phyloP scores from a whole-genome alignment of 1,140 invertebrate species.

The Popillia japonica region DNA sequence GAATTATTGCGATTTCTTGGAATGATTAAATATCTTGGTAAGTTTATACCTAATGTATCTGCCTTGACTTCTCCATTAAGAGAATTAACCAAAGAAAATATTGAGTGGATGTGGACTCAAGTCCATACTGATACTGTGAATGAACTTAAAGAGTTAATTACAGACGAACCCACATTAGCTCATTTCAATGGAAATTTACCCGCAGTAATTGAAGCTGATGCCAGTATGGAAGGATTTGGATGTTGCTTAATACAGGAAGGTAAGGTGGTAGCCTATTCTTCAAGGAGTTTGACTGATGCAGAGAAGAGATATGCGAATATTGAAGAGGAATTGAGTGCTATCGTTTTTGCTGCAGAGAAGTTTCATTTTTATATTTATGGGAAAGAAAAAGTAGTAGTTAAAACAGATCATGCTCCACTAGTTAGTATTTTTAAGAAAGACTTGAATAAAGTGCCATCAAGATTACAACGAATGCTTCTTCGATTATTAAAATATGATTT shows the following conservation, averaged over 20 bases:
- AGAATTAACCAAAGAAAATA: constrained; percentile 48
- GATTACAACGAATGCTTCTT: neutral
- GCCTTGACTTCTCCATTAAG: constrained; percentile 45
- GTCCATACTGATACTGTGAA: constrained; percentile 27
- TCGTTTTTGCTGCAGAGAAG: constrained; percentile 56
- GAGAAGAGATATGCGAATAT: constrained; percentile 58
- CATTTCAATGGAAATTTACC: constrained; percentile 49
- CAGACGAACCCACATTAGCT: constrained; percentile 42
- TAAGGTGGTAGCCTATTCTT: constrained; percentile 56
- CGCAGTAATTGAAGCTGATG: constrained; percentile 52
- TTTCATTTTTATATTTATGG: constrained; percentile 59
- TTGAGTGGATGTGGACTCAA: constrained; percentile 47
- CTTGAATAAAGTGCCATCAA: neutral
- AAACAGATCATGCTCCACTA: constrained; percentile 59
- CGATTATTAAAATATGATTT: neutral
- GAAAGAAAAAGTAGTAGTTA: constrained; percentile 48
- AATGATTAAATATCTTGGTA: constrained; percentile 27
- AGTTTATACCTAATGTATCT: constrained; percentile 47
- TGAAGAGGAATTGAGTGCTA: constrained; percentile 61
- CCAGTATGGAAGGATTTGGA: constrained; percentile 54
- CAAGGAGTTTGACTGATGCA: constrained; percentile 43
- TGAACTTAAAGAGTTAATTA: constrained; percentile 8
- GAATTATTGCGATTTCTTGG: constrained; percentile 47
- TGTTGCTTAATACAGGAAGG: constrained; percentile 55
- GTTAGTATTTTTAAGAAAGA: constrained; percentile 16